Percentiles rank a stretch among this genome's conserved stretches.
These are phyloP conservation scores for Scaeva pyrastri DNA, from an alignment of 2,888 invertebrate species.

Conservation along the genomic window DNA sequence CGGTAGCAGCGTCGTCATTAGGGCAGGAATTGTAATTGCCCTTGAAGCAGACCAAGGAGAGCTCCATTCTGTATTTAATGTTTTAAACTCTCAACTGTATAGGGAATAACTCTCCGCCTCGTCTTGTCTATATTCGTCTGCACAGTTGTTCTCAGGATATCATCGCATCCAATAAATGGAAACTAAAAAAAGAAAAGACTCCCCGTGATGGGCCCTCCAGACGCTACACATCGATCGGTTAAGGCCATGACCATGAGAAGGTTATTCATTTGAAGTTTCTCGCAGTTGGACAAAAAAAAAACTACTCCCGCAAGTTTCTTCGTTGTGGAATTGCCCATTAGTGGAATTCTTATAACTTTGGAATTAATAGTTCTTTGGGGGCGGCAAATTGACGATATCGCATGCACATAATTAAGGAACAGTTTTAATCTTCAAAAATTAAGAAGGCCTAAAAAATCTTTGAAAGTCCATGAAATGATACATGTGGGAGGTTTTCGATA, in stretches of 20 bases:
- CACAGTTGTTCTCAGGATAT: constrained; percentile 67
- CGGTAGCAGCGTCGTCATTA: not conserved
- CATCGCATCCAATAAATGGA: not conserved
- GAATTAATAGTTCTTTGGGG: constrained; percentile 52
- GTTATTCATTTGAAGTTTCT: constrained; percentile 40
- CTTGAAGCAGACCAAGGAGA: constrained; percentile 25
- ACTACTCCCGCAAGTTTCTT: constrained; percentile 28
- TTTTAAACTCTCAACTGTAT: not conserved
- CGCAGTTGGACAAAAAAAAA: not conserved
- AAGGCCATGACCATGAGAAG: constrained; percentile 52
- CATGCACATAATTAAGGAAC: constrained; percentile 64
- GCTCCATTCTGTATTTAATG: constrained; percentile 2
- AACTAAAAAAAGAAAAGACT: constrained; percentile 14
- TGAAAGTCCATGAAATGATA: too few relatives aligned
- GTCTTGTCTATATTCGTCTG: constrained; percentile 40
- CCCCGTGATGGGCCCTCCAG: constrained; percentile 5
- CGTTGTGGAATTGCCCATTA: constrained; percentile 36
- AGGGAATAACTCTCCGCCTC: constrained; percentile 7
- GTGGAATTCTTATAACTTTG: constrained; percentile 8
- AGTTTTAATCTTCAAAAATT: too few relatives aligned
- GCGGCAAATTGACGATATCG: constrained; percentile 57
- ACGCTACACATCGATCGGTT: constrained; percentile 36
- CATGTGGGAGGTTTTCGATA: too few relatives aligned
- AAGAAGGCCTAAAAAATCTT: too few relatives aligned
- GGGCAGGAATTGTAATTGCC: constrained; percentile 58